Conservation (phyloP, 1,140 invertebrate genomes). For the Periplaneta americana region DNA sequence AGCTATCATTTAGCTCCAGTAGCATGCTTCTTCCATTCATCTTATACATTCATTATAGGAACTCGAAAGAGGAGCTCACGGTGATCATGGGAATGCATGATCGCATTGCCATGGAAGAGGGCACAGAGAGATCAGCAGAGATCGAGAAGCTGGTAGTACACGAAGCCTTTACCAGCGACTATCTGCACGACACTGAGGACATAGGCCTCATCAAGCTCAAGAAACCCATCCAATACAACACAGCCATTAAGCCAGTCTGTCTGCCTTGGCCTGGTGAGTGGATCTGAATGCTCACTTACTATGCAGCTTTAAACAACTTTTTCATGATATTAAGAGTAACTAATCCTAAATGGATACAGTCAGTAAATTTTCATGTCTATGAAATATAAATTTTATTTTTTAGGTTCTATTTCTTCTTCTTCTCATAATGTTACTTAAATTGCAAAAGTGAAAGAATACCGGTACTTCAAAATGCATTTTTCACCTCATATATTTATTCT, state of each 20-base stretch:
- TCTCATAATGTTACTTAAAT: too few species aligned
- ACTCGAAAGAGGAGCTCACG: not conserved
- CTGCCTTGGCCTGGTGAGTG: not conserved
- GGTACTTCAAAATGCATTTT: too few species aligned
- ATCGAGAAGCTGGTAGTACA: not conserved
- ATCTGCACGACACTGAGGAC: constrained; percentile 10
- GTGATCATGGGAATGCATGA: constrained; percentile 1
- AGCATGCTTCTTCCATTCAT: too few species aligned
- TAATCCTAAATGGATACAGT: not conserved
- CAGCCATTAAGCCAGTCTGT: not conserved
- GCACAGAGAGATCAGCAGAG: not conserved
- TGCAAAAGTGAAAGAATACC: too few species aligned
- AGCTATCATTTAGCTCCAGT: too few species aligned
- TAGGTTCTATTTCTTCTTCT: too few species aligned
- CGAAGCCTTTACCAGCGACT: constrained; percentile 6
- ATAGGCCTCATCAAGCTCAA: constrained; percentile 1
- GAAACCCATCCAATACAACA: not conserved
- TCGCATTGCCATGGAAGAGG: not conserved
- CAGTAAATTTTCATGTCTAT: too few species aligned
- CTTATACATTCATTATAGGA: not conserved
- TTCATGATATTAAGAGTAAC: not conserved
- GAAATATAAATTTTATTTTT: too few species aligned
- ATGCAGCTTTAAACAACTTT: too few species aligned
- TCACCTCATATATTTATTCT: too few species aligned
- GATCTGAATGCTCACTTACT: too few species aligned